A percentile compares a stretch with the other conserved stretches of the same genome.
These are phyloP conservation scores for Cryptocephalus moraei DNA, from an alignment of 2,888 invertebrate species.

Conservation along the genomic window DNA sequence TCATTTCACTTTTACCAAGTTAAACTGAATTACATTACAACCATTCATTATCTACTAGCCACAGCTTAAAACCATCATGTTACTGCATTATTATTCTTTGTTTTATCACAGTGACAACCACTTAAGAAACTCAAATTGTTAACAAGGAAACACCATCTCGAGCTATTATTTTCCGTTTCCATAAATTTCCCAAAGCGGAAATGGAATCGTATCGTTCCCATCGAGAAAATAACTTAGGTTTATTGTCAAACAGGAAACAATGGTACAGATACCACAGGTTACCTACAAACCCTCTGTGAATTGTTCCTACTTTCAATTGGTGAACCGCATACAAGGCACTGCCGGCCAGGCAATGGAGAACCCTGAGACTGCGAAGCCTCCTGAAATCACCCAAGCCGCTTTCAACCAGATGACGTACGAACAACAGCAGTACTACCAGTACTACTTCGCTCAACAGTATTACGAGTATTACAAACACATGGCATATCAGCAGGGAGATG, in stretches of 20 bases:
- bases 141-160: no score
- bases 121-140: no score
- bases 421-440: constrained; percentile 35
- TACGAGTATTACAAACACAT: constrained; percentile 36
- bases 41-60: no score
- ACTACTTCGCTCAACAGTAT: constrained; percentile 34
- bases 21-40: no score
- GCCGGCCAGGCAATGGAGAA: constrained; percentile 8
- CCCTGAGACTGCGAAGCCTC: constrained; percentile 25
- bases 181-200: no score
- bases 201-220: not conserved
- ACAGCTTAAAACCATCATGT: no score
- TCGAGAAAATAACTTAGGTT: constrained; percentile 14
- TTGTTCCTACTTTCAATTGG: constrained; percentile 80
- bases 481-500: constrained; percentile 22
- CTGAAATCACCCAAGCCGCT: constrained; percentile 19
- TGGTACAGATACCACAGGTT: constrained; percentile 39
- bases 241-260: constrained; percentile 17
- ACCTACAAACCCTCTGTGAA: constrained; percentile 75
- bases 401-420: constrained; percentile 27
- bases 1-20: no score
- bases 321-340: constrained; percentile 71
- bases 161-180: no score
- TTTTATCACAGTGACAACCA: no score
- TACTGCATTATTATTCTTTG: no score